A percentile compares a stretch with the other conserved stretches of the same genome.
These are phyloP conservation scores for Indicator indicator DNA, from an alignment of 2,113 vertebrate genomes.

Conservation along the genomic window DNA sequence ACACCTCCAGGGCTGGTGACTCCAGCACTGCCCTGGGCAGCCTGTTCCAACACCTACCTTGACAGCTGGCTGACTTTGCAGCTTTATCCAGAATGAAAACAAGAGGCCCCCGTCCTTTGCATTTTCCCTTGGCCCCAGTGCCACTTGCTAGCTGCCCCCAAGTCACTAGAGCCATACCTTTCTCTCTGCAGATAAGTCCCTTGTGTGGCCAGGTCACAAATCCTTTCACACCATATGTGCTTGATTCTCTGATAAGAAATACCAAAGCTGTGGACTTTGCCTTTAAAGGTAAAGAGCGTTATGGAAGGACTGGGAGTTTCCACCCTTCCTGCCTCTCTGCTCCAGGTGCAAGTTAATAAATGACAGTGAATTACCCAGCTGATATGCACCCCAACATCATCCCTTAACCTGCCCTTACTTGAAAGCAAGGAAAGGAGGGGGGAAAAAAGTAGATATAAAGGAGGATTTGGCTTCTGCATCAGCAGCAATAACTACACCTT, in stretches of 20 bases:
- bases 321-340: not conserved
- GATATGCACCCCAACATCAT: not conserved
- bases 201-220: not conserved
- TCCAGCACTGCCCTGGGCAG: too few relatives aligned
- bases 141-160: not conserved
- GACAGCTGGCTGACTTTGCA: not conserved
- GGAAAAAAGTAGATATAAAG: not conserved
- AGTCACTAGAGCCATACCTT: not conserved
- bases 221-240: slow-evolving; percentile 2
- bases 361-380: not conserved
- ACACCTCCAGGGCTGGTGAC: too few relatives aligned
- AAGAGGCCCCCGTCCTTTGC: not conserved
- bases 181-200: slow-evolving; percentile 10
- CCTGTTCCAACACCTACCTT: not conserved
- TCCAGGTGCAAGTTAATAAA: slow-evolving; percentile 53
- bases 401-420: not conserved
- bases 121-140: not conserved
- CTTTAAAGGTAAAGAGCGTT: slow-evolving; percentile 33
- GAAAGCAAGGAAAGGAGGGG: not conserved
- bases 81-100: not conserved
- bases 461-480: not conserved
- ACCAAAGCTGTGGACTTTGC: slow-evolving; percentile 38
- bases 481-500: not conserved
- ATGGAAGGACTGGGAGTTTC: not conserved
- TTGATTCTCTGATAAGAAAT: slow-evolving; percentile 25